Base-by-base conservation (phyloP, 2,888 invertebrate species). In the Octodonta nipae region DNA sequence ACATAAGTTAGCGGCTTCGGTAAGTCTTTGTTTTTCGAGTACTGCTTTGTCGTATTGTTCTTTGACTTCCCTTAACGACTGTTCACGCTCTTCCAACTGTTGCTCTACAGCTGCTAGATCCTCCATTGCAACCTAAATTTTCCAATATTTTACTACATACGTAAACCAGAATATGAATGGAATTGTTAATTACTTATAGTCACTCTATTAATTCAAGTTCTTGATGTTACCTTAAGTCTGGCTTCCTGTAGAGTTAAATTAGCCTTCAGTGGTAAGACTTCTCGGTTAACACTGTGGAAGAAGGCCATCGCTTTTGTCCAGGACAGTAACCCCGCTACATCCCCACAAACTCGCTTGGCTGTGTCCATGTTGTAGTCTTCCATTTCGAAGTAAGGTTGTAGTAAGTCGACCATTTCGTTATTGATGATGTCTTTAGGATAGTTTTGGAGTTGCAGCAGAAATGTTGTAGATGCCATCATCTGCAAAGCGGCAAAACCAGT, bases 271-370 rank as follows among this genome's bases (percentile, higher is more conserved):
- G 93, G 93, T 31, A 93, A 62, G 1, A 95, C 95, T 67, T 95
- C 95, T 61, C 88, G 89, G 63, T 95, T 95, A 31, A 95, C 93
- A 41, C 85, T 83, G 52, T 87, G 92, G 55, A 95, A 95, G 61
- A 89, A 88, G 1, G 82, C 78, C 91, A 91, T 91, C 2, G 91
- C 89, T 61, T 88, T 87, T 0, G 93, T 93, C 95, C 95, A 95
- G 0, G 91, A 89, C 2, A 89, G 63, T 7, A 95, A 66, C 2
- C 95, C 95, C 8, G 95, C 49, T 0, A 95, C 93, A 55, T 95
- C 93, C 32, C 93, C 93, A 55, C 93, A 95, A 3, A 93, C 93
- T 41, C 92, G 70, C 55, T 88, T 82, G 0, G 95, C 95, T 33
- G 84, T 91, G 51, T 95, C 93, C 84, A 93, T 86, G 55, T 87